Conservation (phyloP, 2,113 vertebrate genomes). For the Bungarus multicinctus region DNA sequence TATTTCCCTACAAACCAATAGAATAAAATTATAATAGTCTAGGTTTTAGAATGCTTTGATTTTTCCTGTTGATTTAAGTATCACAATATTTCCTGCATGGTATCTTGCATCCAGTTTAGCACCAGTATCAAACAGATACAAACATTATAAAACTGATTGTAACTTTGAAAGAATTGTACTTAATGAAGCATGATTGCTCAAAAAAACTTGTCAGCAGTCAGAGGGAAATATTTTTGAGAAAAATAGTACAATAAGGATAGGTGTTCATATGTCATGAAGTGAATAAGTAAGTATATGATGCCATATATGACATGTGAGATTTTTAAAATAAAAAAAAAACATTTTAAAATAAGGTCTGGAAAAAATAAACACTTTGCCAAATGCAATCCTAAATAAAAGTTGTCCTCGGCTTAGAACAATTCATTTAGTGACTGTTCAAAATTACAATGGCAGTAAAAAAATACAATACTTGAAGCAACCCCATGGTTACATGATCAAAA, state of each 20-base stretch:
- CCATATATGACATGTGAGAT: not conserved
- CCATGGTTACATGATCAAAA: not conserved
- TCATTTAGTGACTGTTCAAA: not conserved
- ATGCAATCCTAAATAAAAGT: not conserved
- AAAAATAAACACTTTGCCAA: not conserved
- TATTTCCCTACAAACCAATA: not conserved
- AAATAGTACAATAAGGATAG: not conserved
- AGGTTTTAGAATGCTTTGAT: not conserved
- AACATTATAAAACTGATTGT: not conserved
- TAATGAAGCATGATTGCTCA: not conserved
- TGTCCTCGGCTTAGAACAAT: not conserved
- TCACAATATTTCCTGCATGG: not conserved
- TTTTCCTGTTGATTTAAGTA: not conserved
- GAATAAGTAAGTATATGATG: not conserved
- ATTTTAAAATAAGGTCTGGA: not conserved
- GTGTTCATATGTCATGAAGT: not conserved
- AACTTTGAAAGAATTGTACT: not conserved
- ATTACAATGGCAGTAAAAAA: not conserved
- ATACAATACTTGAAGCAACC: not conserved
- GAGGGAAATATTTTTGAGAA: not conserved
- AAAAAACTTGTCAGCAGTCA: not conserved
- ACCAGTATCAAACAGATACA: not conserved
- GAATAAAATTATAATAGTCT: not conserved
- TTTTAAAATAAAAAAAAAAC: not conserved
- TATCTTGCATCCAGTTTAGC: not conserved